A percentile compares a stretch with the other conserved stretches of the same genome.
Conservation (phyloP, 2,797 vertebrate genomes). For the Stomatorhinus walkeri region DNA sequence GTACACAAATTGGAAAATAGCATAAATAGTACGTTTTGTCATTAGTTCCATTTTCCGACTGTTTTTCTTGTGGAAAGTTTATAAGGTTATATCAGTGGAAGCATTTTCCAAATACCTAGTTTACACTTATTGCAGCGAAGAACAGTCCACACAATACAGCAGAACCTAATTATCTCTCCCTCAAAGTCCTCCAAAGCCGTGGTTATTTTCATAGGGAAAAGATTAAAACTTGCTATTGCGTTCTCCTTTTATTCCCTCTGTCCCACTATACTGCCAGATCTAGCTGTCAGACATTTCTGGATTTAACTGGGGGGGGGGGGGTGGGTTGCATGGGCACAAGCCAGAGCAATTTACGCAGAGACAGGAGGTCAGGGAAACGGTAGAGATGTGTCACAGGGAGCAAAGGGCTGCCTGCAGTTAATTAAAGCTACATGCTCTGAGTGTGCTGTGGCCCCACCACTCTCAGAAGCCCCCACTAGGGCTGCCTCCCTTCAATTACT, state of each 20-base stretch:
- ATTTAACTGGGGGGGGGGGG: constrained; percentile 14
- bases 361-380: constrained; percentile 28
- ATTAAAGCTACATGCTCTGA: constrained; percentile 34
- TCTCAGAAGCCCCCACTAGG: constrained; percentile 42
- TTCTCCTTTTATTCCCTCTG: background rate
- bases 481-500: constrained; percentile 41
- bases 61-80: background rate
- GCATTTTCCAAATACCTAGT: background rate
- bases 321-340: background rate
- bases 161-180: background rate
- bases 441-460: constrained; percentile 34
- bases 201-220: background rate
- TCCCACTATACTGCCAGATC: background rate
- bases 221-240: background rate
- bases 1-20: background rate
- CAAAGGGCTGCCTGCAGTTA: constrained; percentile 31
- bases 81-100: constrained; percentile 1
- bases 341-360: constrained; percentile 18
- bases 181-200: background rate
- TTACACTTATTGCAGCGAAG: background rate
- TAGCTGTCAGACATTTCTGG: constrained; percentile 18
- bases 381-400: constrained; percentile 17
- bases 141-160: background rate
- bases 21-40: background rate
- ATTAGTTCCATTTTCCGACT: background rate